Base-by-base conservation (phyloP, 53 echinoderm and acorn worm genomes). In the Hippasteria phrygiana region DNA sequence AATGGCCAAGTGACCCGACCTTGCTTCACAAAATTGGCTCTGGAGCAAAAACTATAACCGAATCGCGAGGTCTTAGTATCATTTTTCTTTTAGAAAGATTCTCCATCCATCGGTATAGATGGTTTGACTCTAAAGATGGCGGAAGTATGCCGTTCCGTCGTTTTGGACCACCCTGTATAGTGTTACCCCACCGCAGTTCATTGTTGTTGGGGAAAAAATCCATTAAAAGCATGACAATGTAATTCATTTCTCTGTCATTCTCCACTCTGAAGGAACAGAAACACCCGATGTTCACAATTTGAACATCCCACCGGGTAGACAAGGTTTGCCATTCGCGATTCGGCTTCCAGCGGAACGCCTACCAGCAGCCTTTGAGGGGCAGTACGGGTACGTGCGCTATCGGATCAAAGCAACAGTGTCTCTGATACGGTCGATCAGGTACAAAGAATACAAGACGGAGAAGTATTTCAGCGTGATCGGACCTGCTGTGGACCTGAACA, bases 391-490 rank as follows among this genome's bases (percentile, higher is more conserved):
- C 43, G 76, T 76, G 1, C 47, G 54, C 32, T 76, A 76, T 32
- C 29, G 18, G 29, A 53, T 50, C 17, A 76, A 76, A 50, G 76
- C 76, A 2, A 76, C 76, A 1, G 4, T 76, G 11, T 76, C 76
- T 20, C 76, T 76, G 17, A 76, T 76, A 32, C 29, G 76, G 24
- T 17, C 2, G 0, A 0, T 76, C 9, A 12, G 17, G 26, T 34
- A 69, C 43, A 84, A 84, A 43, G 43, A 67, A 7, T 84, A 64
- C 66, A 50, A 41, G 20, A 47, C 71, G 5, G 69, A 84, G 47
- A 84, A 20, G 9, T 43, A 34, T n/a, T 84, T 84, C 48, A 84
- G 66, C 11, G 46, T 84, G 43, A 50, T 69, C 1, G 85, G 85
- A 69, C 46, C 50, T 1, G 28, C 3, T 1, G 71, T 66, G 32